Evolutionary conservation across 2,888 invertebrate species (phyloP), one percentile per base, ranked within the genome.

Genomic region (Lutraria lutraria): DNA sequence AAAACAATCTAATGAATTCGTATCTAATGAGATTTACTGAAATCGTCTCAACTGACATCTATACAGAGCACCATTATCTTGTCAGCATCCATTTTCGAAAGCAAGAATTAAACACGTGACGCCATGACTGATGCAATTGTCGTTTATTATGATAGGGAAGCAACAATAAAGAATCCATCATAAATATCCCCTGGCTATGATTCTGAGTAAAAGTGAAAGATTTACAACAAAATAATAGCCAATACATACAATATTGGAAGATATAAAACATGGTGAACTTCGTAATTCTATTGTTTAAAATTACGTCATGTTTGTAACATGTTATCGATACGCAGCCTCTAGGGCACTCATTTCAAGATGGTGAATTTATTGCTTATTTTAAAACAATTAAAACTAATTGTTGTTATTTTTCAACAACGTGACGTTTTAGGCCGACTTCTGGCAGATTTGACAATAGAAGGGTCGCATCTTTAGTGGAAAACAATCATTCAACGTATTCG

Each of bases 181-280:
- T 86, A 21, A 19, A 52, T 21, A 29, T 72, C 60, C 88, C 83
- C 34, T 31, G 68, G 88, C 88, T 76, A 29, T 81, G 31, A 16
- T 87, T 87, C 72, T 31, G 25, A 53, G 8, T 19, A 81, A 82
- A 82, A 85, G 60, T 87, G 90, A 89, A 87, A 81, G 89, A 85
- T 90, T 90, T 90, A 90, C 87, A 89, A 85, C 87, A 54, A 72
- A 56, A 53, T 89, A 88, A 88, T 83, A 90, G 79, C 56, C 68
- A 52, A 53, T 8, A 43, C 79, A 54, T 83, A 85, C 52, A 85
- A 85, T 43, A 54, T n/a, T 63, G 80, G 84, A 52, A 76, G 82
- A 3, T 72, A 60, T 85, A 82, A 83, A 80, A 81, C 83, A 83
- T 83, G 34, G 68, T n/a, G 29, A 25, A 29, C 53, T 52, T 80